A percentile compares a stretch with the other conserved stretches of the same genome.
phyloP scores from a whole-genome alignment of 2,113 vertebrate species.

The Thryonomys swinderianus region DNA sequence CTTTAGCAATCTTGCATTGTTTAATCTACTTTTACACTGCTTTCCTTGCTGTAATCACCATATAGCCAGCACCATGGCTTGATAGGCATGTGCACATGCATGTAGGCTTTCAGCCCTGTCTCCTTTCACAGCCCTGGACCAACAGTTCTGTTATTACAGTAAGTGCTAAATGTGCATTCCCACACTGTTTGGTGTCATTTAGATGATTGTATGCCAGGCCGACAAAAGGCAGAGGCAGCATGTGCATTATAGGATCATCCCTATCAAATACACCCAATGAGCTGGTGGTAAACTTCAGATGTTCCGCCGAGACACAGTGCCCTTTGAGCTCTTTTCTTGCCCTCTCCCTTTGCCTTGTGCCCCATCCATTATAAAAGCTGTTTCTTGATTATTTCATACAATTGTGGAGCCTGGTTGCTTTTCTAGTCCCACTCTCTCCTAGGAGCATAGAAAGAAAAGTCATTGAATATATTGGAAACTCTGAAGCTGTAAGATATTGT shows the following conservation, averaged over 20 bases:
- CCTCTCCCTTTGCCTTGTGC: neutral
- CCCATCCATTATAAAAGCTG: neutral
- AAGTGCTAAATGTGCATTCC: slow-evolving; percentile 81
- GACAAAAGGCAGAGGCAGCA: slow-evolving; percentile 70
- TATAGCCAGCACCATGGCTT: neutral
- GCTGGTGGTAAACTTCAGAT: slow-evolving; percentile 18
- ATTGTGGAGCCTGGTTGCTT: neutral
- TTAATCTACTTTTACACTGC: neutral
- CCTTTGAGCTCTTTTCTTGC: neutral
- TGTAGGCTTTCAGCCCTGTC: slow-evolving; percentile 50
- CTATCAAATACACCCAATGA: neutral
- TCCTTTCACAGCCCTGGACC: slow-evolving; percentile 75
- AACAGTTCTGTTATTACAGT: slow-evolving; percentile 78
- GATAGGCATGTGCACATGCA: neutral
- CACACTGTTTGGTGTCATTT: slow-evolving; percentile 78
- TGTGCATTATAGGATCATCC: slow-evolving; percentile 51
- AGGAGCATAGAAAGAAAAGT: neutral
- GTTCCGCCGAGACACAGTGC: neutral
- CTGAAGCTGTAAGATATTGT: too few species aligned
- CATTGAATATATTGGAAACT: neutral
- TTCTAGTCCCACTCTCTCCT: neutral
- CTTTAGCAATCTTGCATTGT: neutral
- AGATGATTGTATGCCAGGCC: slow-evolving; percentile 68
- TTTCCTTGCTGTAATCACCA: slow-evolving; percentile 35
- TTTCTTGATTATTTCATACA: neutral